Evolutionary conservation across 2,888 invertebrate genomes (phyloP).

Genomic region (Lasioglossum calceatum): DNA sequence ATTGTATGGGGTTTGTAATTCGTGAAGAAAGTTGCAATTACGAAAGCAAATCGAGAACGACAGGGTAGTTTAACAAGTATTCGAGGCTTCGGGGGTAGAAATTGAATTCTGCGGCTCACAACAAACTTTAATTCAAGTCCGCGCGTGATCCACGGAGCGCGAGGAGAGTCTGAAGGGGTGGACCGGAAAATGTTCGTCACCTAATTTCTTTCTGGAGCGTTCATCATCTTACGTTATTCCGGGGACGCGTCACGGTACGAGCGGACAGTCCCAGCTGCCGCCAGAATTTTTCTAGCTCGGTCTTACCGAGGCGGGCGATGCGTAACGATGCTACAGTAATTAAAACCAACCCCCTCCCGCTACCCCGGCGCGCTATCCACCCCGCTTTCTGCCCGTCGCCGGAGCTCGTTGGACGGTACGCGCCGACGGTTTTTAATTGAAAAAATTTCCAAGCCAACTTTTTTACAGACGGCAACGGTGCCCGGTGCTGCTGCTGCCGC

Average conservation of each 20-base stretch:
- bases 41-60: background rate
- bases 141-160: background rate
- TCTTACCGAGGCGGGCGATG: slow-evolving; percentile 76
- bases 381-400: slow-evolving; percentile 54
- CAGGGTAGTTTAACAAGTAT: background rate
- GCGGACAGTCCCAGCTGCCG: slow-evolving; percentile 67
- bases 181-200: slow-evolving; percentile 37
- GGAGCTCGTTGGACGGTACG: slow-evolving; percentile 65
- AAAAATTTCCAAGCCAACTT: slow-evolving; percentile 81
- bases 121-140: background rate
- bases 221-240: slow-evolving; percentile 58
- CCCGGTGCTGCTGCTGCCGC: slow-evolving; percentile 1
- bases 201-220: slow-evolving; percentile 58
- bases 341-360: slow-evolving; percentile 76
- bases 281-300: slow-evolving; percentile 72
- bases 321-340: slow-evolving; percentile 82
- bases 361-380: slow-evolving; percentile 33
- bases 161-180: background rate
- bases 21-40: background rate
- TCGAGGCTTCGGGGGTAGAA: background rate
- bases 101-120: background rate
- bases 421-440: slow-evolving; percentile 80
- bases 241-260: slow-evolving; percentile 42
- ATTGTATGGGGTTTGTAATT: background rate
- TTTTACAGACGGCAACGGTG: slow-evolving; percentile 58